Base-by-base conservation (phyloP, 2,888 invertebrate genomes). In the Agriopis aurantiaria region DNA sequence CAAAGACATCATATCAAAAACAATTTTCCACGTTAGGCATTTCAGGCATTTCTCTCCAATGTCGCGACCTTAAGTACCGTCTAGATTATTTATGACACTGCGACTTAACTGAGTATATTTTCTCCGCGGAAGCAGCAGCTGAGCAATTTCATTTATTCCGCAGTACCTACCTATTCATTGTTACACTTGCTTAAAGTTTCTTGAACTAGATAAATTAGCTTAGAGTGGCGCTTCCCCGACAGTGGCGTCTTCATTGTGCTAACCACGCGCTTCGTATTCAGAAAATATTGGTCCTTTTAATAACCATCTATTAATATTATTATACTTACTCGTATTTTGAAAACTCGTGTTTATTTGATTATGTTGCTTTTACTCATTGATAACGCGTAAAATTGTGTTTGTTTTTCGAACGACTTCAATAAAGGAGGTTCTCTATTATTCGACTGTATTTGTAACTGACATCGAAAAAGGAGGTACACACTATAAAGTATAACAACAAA, bases 131-230 rank as follows among this genome's bases (percentile, higher is more conserved):
- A 79, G 72, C 75, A 67, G 65, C 78, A 83, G 83, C 84, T 86
- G 85, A 86, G 82, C 78, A 83, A 85, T 85, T 86, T 84, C 82
- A 86, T 85, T 87, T 86, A 85, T 87, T 83, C 81, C 79, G 69
- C 79, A 79, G 80, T 78, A 76, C 77, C 76, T 80, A 81, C 77
- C 83, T 80, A 80, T 81, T 82, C 80, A 80, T 79, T 84, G 76
- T 78, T 79, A 78, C 74, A 80, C 78, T 82, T 83, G 80, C 75
- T 80, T 77, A 69, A 82, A 83, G 79, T 81, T 79, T 75, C 79
- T 82, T 81, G 77, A 81, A 85, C 79, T 81, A 81, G 80, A 85
- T 80, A 81, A 82, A 83, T 82, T 82, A 80, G 77, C 79, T 75
- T 55, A 67, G 75, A 71, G 71, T 77, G 69, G 72, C 71, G 70